Base-by-base conservation (phyloP, 2,888 invertebrate species). In the Tetheella fluctuosa region DNA sequence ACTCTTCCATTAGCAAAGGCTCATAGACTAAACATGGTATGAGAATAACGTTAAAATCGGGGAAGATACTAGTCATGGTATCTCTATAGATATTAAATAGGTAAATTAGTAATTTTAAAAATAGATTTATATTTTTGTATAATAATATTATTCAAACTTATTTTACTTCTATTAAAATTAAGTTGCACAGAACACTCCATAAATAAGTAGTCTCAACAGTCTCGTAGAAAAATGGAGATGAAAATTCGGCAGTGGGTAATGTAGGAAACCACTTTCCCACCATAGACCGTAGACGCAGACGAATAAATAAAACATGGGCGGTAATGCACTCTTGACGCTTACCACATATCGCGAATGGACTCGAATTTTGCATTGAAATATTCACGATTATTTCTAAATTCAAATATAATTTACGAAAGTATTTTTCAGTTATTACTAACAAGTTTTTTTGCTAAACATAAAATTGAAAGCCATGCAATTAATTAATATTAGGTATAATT, bases 301-400 rank as follows among this genome's bases (percentile, higher is more conserved):
- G 83, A 81, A 85, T 88, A 88, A 89, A 88, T 88, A 88, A 89
- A 88, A 88, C 85, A 84, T 82, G 79, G 71, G 73, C 79, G 71
- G 83, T 89, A 90, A 89, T 89, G 89, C 87, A 88, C 83, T 83
- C 78, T 73, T 77, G 65, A 60, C 69, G 79, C 77, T 77, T 77
- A 76, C 74, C 69, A 74, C 71, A 65, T 57, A 64, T 64, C 58
- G 53, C 63, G 67, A 59, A 66, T 69, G 65, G 63, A 65, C 71
- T 69, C 69, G 70, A 70, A 70, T 69, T 75, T 69, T 67, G n/a
- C 70, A 56, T 65, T 64, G 67, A 60, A 69, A 70, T 69, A 74
- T 71, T 72, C 68, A 68, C 59, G 69, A 67, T 73, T 34, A 2
- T 34, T 34, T 34, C 13, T 34, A 34, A 13, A 7, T 34, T 13